These are phyloP conservation scores for Corvus cornix DNA, from an alignment of 2,113 vertebrate species.

Conservation along the genomic window DNA sequence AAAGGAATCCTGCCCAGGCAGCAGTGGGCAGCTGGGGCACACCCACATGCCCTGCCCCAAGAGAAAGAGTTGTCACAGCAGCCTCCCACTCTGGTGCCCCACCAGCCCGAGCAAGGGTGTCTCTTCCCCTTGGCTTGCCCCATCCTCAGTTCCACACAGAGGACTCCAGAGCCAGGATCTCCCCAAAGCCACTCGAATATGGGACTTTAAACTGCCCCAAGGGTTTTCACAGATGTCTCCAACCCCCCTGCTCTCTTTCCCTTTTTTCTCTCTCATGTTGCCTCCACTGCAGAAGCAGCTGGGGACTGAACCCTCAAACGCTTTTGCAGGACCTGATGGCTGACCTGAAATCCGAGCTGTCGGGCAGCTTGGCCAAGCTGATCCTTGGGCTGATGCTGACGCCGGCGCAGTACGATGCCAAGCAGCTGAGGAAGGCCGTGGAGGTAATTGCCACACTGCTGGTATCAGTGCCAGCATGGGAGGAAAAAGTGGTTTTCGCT, in stretches of 20 bases:
- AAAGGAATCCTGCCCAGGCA: not conserved
- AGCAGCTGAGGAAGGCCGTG: slow-evolving; percentile 95
- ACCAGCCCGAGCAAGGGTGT: not conserved
- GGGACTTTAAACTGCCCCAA: not conserved
- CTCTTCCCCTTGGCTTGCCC: fast-evolving
- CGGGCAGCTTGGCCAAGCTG: slow-evolving; percentile 87
- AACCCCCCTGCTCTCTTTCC: not conserved
- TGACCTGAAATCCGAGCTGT: slow-evolving; percentile 94
- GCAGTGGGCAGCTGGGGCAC: not conserved
- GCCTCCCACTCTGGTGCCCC: not conserved
- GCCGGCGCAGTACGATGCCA: slow-evolving; percentile 91
- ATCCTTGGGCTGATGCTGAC: slow-evolving; percentile 93
- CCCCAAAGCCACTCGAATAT: not conserved
- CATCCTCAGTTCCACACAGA: fast-evolving
- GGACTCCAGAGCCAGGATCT: not conserved
- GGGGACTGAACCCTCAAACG: not conserved
- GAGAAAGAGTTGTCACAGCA: not conserved
- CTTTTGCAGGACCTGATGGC: slow-evolving; percentile 88
- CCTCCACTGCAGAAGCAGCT: fast-evolving
- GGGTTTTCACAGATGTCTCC: not conserved
- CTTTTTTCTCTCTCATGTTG: not conserved
- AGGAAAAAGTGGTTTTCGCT: fast-evolving
- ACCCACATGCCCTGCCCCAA: not conserved
- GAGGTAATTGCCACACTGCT: slow-evolving; percentile 74
- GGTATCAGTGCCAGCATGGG: fast-evolving